Evolutionary conservation across 2,797 vertebrate species (phyloP).

Genomic region (Scomberomorus guttatus): DNA sequence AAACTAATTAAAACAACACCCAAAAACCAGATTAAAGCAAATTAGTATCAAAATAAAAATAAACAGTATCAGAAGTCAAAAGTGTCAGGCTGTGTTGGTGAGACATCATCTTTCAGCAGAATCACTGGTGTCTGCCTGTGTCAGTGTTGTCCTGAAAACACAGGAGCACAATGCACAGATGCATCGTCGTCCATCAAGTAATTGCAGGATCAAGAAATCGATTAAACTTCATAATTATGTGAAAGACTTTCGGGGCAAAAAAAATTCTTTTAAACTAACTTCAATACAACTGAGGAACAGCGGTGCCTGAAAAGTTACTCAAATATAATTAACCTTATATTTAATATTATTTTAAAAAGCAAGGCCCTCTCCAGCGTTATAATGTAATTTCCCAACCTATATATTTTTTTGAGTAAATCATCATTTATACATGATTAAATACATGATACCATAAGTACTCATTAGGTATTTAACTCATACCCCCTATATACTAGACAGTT

Average conservation of each 20-base stretch:
- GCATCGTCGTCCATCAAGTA: neutral
- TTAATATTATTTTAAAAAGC: too few species aligned
- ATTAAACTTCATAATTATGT: slow-evolving; percentile 28
- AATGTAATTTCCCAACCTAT: too few species aligned
- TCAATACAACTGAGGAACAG: too few species aligned
- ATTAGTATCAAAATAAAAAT: neutral
- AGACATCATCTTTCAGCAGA: neutral
- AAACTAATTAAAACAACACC: neutral
- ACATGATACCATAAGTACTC: too few species aligned
- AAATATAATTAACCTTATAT: too few species aligned
- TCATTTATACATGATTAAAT: too few species aligned
- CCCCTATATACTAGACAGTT: too few species aligned
- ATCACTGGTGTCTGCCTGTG: neutral
- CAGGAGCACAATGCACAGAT: slow-evolving; percentile 5
- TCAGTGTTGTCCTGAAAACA: neutral
- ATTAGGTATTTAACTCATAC: too few species aligned
- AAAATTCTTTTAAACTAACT: too few species aligned
- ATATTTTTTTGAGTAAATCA: too few species aligned
- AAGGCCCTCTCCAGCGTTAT: too few species aligned
- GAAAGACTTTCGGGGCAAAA: neutral
- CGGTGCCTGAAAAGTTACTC: too few species aligned
- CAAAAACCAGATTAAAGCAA: neutral
- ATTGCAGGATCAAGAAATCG: slow-evolving; percentile 8
- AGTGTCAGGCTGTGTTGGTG: neutral
- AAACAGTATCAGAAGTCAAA: neutral